Conservation (phyloP, 2,888 invertebrate genomes). For the Laothoe populi region DNA sequence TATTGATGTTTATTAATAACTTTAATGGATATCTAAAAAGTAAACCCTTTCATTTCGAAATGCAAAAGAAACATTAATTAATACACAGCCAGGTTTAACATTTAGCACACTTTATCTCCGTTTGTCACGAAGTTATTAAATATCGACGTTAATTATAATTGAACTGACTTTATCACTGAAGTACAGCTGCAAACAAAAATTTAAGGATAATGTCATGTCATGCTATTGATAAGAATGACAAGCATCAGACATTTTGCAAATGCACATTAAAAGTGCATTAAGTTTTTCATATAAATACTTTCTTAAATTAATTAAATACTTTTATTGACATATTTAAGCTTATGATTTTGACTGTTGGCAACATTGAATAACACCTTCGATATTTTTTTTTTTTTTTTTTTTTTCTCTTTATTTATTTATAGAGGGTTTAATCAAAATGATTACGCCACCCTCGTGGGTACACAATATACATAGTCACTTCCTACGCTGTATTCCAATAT, state of each 20-base stretch:
- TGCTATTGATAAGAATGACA: not conserved
- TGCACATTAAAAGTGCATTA: conserved; percentile 17
- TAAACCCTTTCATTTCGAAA: not conserved
- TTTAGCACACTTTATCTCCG: conserved; percentile 15
- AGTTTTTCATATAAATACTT: not conserved
- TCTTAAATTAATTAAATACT: not conserved
- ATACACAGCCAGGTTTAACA: not conserved
- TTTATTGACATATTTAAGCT: not conserved
- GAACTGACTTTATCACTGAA: not conserved
- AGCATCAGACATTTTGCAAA: conserved; percentile 1
- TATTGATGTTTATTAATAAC: too few species aligned
- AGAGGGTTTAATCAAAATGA: too few species aligned
- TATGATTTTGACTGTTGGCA: too few species aligned
- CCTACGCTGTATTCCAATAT: too few species aligned
- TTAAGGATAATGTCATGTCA: conserved; percentile 9
- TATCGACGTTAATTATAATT: conserved; percentile 20
- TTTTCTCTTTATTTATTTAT: too few species aligned
- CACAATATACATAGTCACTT: too few species aligned
- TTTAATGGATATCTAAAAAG: too few species aligned
- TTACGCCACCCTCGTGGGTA: too few species aligned
- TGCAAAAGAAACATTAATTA: not conserved
- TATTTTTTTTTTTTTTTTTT: too few species aligned
- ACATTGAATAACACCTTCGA: too few species aligned
- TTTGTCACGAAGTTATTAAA: not conserved
- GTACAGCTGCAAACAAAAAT: not conserved